Evolutionary conservation across 2,888 invertebrate species (phyloP).

Genomic region (Stramonita haemastoma): DNA sequence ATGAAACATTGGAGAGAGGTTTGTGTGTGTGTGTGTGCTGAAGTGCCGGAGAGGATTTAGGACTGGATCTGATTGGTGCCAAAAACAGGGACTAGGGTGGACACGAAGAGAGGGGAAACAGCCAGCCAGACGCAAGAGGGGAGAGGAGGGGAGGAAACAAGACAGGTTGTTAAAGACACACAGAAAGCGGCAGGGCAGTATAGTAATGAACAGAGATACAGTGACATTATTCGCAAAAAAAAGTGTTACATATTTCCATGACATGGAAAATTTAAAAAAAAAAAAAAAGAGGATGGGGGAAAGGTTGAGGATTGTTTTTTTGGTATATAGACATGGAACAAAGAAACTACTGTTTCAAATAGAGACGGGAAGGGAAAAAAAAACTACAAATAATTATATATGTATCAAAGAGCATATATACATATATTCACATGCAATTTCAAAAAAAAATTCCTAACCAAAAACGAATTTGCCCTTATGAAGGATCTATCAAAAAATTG

Average conservation of each 20-base stretch:
- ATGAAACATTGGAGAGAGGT: background rate
- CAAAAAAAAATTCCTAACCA: too few species aligned
- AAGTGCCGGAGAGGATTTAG: background rate
- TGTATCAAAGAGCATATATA: background rate
- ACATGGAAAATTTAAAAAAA: background rate
- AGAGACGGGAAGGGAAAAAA: too few species aligned
- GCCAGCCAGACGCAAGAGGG: too few species aligned
- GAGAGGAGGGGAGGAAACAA: background rate
- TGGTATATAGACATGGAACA: background rate
- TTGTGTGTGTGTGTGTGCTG: too few species aligned
- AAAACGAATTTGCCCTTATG: too few species aligned
- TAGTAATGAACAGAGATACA: background rate
- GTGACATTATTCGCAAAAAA: background rate
- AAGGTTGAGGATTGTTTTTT: background rate
- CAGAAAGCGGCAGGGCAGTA: conserved; percentile 32
- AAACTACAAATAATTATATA: background rate
- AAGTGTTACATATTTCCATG: background rate
- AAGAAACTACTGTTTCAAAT: background rate
- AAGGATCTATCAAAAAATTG: too few species aligned
- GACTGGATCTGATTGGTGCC: background rate
- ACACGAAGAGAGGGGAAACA: background rate
- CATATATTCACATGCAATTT: background rate
- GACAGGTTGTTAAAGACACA: conserved; percentile 36
- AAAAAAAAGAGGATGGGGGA: background rate
- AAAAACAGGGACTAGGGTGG: background rate